A percentile compares a stretch with the other conserved stretches of the same genome.
phyloP scores from a whole-genome alignment of 2,113 vertebrate species.

The Charadrius vociferus region DNA sequence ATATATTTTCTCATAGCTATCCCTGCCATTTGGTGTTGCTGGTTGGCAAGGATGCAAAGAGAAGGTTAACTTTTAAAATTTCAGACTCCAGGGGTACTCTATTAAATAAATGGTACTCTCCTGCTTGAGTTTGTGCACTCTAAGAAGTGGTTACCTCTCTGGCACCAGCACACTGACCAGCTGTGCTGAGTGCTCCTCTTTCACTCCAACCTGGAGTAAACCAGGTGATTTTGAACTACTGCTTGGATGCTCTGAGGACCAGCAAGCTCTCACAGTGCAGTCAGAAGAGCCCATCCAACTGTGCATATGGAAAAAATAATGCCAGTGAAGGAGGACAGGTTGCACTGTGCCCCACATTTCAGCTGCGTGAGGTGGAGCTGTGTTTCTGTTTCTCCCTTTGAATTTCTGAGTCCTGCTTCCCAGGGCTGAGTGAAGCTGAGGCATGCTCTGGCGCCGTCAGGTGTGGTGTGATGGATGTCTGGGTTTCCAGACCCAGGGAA shows the following conservation, averaged over 20 bases:
- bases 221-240: neutral
- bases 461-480: neutral
- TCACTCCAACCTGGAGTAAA: fast-evolving
- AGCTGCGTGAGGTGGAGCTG: neutral
- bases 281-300: neutral
- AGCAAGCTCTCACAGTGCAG: neutral
- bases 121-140: neutral
- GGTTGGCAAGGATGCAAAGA: neutral
- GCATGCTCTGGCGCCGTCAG: neutral
- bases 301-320: neutral
- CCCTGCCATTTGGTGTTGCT: neutral
- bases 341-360: neutral
- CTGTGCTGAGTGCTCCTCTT: neutral
- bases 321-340: neutral
- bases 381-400: neutral
- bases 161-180: neutral
- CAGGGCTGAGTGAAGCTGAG: neutral
- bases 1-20: fast-evolving
- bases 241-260: neutral
- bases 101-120: neutral
- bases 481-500: neutral
- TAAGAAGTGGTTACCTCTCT: neutral
- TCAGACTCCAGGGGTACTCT: neutral
- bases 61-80: neutral
- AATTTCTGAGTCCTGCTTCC: neutral